Evolutionary conservation across 2,888 invertebrate genomes (phyloP), one percentile per base, ranked within the genome.

Genomic region (Hypomecis atomaria): DNA sequence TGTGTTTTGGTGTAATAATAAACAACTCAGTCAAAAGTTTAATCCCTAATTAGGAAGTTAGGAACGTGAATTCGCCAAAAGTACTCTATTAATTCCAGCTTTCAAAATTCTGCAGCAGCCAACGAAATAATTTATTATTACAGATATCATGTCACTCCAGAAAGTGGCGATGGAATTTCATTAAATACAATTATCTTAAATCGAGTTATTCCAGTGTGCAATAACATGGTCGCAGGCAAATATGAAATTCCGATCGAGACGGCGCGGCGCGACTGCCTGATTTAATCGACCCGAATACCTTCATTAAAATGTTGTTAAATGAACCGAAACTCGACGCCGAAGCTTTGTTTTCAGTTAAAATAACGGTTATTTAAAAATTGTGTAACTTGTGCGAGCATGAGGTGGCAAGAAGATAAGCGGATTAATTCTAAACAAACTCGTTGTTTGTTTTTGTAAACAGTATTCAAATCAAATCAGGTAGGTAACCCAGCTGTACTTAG

Each of bases 131-230:
- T 54, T 62, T 59, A 65, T 65, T 55, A 48, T 47, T 13, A n/a
- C 33, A 40, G 57, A 66, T 69, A 64, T 60, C 60, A 62, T 61
- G 69, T 52, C 55, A 34, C 10, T 53, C 5, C 61, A 49, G 70
- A 76, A 75, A 76, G 66, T 76, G 64, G 71, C 70, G 72, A 75
- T 62, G 78, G 82, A 84, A 85, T 86, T 82, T 83, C 78, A 84
- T 85, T 80, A 80, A 81, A 78, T 77, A 77, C 72, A 75, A 81
- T 78, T 71, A 78, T 75, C 69, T 73, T 77, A 72, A 76, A 72
- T 72, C 70, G 67, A 68, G 61, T 65, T 65, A 65, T 65, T 44
- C 62, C 69, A 69, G 74, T 80, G 77, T 59, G 48, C 55, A 58
- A 54, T 61, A 58, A 47, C 47, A 54, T 37, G 74, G 66, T 66